phyloP scores from a whole-genome alignment of 92 coral and sea anemone species.

The Actinostola sp. region DNA sequence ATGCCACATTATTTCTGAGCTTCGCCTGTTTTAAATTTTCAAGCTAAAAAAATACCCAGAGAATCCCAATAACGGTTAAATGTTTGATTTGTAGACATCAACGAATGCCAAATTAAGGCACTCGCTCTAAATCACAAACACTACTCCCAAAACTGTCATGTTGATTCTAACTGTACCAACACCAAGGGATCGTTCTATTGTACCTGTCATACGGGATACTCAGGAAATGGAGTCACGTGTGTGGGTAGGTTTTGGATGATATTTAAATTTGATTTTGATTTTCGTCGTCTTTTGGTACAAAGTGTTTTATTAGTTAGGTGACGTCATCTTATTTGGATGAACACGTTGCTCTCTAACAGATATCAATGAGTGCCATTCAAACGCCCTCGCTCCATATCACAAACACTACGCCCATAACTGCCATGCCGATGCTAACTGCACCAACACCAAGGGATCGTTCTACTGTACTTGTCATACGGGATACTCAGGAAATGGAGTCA shows the following conservation, averaged over 20 bases:
- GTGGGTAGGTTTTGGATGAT: slow-evolving; percentile 44
- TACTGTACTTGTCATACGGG: slow-evolving; percentile 87
- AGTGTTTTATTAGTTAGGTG: background rate
- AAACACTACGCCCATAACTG: slow-evolving; percentile 73
- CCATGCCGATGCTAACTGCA: slow-evolving; percentile 88
- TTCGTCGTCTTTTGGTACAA: background rate
- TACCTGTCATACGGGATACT: slow-evolving; percentile 81
- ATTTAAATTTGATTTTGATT: background rate
- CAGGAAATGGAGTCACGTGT: slow-evolving; percentile 85
- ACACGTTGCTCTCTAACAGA: slow-evolving; percentile 15
- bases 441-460: slow-evolving; percentile 86
- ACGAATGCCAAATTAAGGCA: slow-evolving; percentile 53
- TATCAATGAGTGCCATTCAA: slow-evolving; percentile 61
- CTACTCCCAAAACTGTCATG: slow-evolving; percentile 83
- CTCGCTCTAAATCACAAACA: slow-evolving; percentile 52
- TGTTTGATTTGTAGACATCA: slow-evolving; percentile 21
- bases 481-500: slow-evolving; percentile 76
- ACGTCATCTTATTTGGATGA: too few relatives aligned
- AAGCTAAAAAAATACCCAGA: too few relatives aligned
- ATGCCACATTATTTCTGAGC: too few relatives aligned
- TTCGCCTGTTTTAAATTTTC: too few relatives aligned
- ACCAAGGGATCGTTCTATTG: slow-evolving; percentile 93
- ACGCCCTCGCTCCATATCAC: slow-evolving; percentile 37
- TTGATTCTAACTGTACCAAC: slow-evolving; percentile 79
- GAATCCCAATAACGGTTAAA: too few relatives aligned